phyloP scores from a whole-genome alignment of 2,113 vertebrate genomes.

The Bungarus multicinctus region DNA sequence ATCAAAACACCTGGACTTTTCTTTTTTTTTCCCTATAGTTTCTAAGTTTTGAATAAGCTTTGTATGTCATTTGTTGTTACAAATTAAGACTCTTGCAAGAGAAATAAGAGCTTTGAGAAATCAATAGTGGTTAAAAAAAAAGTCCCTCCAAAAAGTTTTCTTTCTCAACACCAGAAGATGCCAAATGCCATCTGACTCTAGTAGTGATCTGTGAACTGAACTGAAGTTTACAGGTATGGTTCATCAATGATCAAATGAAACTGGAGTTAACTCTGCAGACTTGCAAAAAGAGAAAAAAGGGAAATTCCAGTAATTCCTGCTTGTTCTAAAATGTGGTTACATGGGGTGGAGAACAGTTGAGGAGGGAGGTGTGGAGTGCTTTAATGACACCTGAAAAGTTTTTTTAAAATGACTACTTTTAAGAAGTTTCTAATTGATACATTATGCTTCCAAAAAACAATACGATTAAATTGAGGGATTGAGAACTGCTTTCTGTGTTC shows the following conservation, averaged over 20 bases:
- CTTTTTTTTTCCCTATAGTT: neutral
- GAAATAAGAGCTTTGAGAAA: neutral
- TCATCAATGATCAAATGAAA: neutral
- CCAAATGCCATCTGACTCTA: constrained; percentile 8
- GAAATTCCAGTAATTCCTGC: neutral
- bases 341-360: neutral
- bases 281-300: neutral
- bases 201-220: neutral
- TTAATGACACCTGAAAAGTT: neutral
- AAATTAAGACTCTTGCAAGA: neutral
- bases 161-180: neutral
- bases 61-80: neutral
- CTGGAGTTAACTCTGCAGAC: neutral
- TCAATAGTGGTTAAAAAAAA: neutral
- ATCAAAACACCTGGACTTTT: neutral
- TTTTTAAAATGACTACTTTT: constrained; percentile 10
- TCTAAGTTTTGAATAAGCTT: neutral
- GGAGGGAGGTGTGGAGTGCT: rapidly evolving
- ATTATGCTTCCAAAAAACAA: neutral
- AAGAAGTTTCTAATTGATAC: neutral
- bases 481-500: neutral
- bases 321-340: neutral
- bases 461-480: rapidly evolving
- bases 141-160: neutral
- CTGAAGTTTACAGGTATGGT: neutral